These are phyloP conservation scores for Zaprionus lachaisei DNA, from an alignment of 1,140 invertebrate genomes.

Conservation along the genomic window DNA sequence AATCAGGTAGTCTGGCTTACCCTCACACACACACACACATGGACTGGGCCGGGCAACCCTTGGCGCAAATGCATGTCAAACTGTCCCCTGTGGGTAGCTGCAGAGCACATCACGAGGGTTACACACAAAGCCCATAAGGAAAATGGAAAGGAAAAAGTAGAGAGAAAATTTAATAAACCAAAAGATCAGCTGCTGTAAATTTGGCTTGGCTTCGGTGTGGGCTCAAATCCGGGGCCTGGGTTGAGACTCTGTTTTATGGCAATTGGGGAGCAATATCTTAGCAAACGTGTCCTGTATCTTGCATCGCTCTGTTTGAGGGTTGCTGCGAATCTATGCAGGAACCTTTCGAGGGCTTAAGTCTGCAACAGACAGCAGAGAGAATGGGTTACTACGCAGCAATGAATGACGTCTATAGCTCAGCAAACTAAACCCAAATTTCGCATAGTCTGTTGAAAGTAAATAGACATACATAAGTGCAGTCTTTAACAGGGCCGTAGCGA, in stretches of 20 bases:
- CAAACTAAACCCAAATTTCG: background rate
- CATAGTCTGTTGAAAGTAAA: background rate
- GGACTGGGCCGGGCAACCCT: conserved; percentile 47
- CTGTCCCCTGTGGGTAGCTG: conserved; percentile 66
- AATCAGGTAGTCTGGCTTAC: conserved; percentile 61
- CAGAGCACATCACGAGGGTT: conserved; percentile 50
- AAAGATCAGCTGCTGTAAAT: conserved; percentile 74
- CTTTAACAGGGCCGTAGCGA: background rate
- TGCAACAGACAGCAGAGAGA: conserved; percentile 4
- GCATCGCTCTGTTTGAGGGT: conserved; percentile 51
- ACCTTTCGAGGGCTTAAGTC: conserved; percentile 36
- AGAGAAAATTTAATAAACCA: conserved; percentile 68
- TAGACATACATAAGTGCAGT: background rate
- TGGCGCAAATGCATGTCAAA: conserved; percentile 57
- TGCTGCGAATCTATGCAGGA: conserved; percentile 22
- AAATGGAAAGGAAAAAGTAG: conserved; percentile 12
- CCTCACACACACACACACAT: conserved; percentile 16
- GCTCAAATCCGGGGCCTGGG: conserved; percentile 1
- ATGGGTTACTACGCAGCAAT: conserved; percentile 9
- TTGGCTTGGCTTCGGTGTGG: conserved; percentile 21
- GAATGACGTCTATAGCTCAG: conserved; percentile 14
- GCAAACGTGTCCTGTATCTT: conserved; percentile 49
- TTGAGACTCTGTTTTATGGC: conserved; percentile 47
- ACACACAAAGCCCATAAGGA: conserved; percentile 15
- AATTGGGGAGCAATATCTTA: conserved; percentile 70